Conservation (phyloP, 2,797 vertebrate species). For the Oreochromis grahami region DNA sequence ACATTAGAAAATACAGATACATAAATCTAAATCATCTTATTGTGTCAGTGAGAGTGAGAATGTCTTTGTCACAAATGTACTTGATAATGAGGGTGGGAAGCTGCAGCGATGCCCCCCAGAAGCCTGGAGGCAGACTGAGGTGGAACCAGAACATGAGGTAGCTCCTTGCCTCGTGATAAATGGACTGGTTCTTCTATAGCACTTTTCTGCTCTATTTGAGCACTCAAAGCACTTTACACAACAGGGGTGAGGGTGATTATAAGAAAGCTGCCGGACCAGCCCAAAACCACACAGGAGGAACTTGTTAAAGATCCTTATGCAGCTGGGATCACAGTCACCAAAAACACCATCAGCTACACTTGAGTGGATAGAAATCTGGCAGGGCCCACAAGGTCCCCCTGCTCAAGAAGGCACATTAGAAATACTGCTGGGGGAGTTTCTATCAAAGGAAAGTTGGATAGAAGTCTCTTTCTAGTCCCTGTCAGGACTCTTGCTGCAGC, state of each 20-base stretch:
- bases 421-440: neutral
- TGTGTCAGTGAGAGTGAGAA: neutral
- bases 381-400: neutral
- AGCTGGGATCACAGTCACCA: neutral
- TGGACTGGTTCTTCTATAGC: too few species aligned
- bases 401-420: neutral
- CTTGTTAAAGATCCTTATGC: neutral
- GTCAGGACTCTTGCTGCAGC: neutral
- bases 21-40: accelerated
- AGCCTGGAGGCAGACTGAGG: neutral
- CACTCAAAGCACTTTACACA: neutral
- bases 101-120: neutral
- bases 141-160: neutral
- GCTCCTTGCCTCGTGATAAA: neutral
- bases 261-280: neutral
- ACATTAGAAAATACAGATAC: neutral
- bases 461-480: neutral
- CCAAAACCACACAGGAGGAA: neutral
- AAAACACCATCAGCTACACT: neutral
- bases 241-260: neutral
- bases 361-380: neutral
- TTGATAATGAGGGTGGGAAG: neutral
- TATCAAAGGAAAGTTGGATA: neutral
- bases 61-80: neutral
- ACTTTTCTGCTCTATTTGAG: neutral